Conservation (phyloP, 1,140 invertebrate genomes). For the Battus philenor region DNA sequence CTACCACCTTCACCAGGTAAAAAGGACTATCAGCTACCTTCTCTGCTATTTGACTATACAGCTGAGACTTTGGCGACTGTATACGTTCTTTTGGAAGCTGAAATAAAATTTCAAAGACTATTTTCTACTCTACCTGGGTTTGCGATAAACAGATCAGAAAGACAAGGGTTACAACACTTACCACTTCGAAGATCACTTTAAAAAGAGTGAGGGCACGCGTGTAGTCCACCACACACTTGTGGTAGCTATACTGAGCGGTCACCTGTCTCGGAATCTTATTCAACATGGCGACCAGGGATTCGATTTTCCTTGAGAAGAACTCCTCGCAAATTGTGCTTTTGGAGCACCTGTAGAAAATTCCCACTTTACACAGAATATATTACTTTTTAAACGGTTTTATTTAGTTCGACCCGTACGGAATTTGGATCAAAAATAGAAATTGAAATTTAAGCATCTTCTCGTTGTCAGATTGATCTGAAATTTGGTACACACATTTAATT, state of each 20-base stretch:
- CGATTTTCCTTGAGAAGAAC: constrained; percentile 26
- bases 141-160: background rate
- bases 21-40: constrained; percentile 11
- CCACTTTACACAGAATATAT: background rate
- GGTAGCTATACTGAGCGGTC: constrained; percentile 4
- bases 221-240: constrained; percentile 25
- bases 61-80: constrained; percentile 23
- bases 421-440: too few species aligned
- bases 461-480: too few species aligned
- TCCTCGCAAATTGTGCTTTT: constrained; percentile 25
- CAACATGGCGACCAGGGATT: constrained; percentile 19
- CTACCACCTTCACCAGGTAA: constrained; percentile 19
- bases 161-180: constrained; percentile 11
- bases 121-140: too few species aligned
- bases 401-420: too few species aligned
- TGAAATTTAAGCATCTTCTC: too few species aligned
- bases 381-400: too few species aligned
- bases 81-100: constrained; percentile 31
- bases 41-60: constrained; percentile 20
- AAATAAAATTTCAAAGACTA: too few species aligned
- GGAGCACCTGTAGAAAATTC: constrained; percentile 25
- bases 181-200: constrained; percentile 41
- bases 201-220: constrained; percentile 26
- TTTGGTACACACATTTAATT: too few species aligned
- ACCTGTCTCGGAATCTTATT: constrained; percentile 11